Evolutionary conservation across 2,888 invertebrate genomes (phyloP).

Genomic region (Scotopteryx bipunctaria): DNA sequence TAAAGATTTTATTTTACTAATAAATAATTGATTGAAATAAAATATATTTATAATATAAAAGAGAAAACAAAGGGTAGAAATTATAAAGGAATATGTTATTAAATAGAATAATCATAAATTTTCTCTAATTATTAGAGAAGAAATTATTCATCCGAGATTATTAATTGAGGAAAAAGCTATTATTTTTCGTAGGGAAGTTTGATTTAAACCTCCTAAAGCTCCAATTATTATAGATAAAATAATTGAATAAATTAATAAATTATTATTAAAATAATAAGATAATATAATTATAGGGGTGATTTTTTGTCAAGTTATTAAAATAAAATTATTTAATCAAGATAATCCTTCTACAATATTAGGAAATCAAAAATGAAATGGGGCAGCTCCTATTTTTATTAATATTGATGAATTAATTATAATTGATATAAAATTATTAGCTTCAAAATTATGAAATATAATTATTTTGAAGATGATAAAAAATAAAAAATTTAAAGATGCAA

Average conservation of each 20-base stretch:
- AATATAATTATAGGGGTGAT: constrained; percentile 83
- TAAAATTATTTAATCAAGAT: constrained; percentile 80
- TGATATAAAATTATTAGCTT: constrained; percentile 51
- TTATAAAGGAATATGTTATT: constrained; percentile 71
- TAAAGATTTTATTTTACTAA: constrained; percentile 59
- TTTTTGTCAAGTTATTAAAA: constrained; percentile 86
- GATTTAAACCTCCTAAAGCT: constrained; percentile 79
- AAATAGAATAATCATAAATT: constrained; percentile 75
- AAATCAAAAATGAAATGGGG: constrained; percentile 85
- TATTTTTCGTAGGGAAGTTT: constrained; percentile 82
- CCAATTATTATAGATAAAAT: constrained; percentile 75
- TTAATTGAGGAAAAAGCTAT: constrained; percentile 86
- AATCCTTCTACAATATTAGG: constrained; percentile 83
- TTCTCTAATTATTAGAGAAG: constrained; percentile 70
- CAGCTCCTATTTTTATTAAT: constrained; percentile 82
- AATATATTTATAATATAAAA: constrained; percentile 76
- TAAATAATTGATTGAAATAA: constrained; percentile 79
- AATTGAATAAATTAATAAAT: constrained; percentile 70
- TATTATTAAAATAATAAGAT: constrained; percentile 70
- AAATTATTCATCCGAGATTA: constrained; percentile 84
- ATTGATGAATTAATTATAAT: constrained; percentile 68
- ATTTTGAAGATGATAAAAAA: constrained; percentile 72
- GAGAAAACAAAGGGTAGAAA: constrained; percentile 67
- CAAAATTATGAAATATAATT: constrained; percentile 61
- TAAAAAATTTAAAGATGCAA: constrained; percentile 82